phyloP scores from a whole-genome alignment of 1,140 invertebrate genomes.

The Ceratina japonica region DNA sequence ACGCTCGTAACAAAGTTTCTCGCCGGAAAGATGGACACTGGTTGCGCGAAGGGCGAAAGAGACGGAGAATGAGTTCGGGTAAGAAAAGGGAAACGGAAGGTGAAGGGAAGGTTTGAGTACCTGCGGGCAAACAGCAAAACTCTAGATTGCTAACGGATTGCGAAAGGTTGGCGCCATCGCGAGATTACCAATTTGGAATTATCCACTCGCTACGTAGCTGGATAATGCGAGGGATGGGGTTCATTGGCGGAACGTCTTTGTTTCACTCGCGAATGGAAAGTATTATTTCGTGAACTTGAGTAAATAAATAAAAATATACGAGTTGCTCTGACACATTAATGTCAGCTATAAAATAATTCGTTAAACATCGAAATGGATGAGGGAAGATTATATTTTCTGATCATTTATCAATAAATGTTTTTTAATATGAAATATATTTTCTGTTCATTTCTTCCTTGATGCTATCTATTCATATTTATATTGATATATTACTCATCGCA shows the following conservation, averaged over 20 bases:
- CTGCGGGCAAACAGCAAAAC: conserved; percentile 72
- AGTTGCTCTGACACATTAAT: no score
- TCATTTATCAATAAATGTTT: no score
- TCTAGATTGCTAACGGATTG: conserved; percentile 77
- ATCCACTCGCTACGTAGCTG: conserved; percentile 62
- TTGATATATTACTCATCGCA: no score
- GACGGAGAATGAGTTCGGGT: neutral
- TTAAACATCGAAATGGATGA: no score
- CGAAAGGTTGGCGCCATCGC: conserved; percentile 79
- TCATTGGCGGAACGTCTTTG: conserved; percentile 43
- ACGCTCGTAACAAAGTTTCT: conserved; percentile 24
- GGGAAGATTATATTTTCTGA: no score
- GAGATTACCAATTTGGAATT: conserved; percentile 81
- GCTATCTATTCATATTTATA: no score
- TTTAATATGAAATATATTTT: no score
- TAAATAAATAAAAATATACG: no score
- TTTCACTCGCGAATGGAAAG: no score
- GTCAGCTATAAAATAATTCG: no score
- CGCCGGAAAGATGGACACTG: neutral
- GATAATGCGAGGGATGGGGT: conserved; percentile 68
- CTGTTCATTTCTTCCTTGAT: no score
- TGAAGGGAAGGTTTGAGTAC: conserved; percentile 21
- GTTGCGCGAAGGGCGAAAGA: neutral
- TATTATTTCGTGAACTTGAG: no score
- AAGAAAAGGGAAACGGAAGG: conserved; percentile 19